Evolutionary conservation across 2,888 invertebrate genomes (phyloP).

Genomic region (Hypercompe scribonia): DNA sequence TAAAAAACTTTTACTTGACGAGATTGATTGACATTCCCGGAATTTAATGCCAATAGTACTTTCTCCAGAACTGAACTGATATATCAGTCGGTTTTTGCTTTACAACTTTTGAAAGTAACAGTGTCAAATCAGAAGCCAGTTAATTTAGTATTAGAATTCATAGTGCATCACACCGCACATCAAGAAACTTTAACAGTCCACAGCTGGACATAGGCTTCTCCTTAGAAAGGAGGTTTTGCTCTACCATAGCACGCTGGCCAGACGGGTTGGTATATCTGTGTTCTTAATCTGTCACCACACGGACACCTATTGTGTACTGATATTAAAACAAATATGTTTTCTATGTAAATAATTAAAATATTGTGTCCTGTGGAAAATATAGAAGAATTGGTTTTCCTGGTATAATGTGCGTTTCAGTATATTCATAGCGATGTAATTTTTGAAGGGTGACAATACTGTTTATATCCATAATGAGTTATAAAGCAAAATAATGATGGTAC

Average conservation of each 20-base stretch:
- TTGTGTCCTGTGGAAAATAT: background rate
- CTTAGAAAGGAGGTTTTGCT: too few species aligned
- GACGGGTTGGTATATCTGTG: too few species aligned
- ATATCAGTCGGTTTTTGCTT: slow-evolving; percentile 69
- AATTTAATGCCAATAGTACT: slow-evolving; percentile 51
- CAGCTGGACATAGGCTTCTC: too few species aligned
- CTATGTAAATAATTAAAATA: background rate
- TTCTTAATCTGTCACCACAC: too few species aligned
- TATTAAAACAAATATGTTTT: background rate
- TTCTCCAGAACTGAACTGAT: slow-evolving; percentile 66
- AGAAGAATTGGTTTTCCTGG: background rate
- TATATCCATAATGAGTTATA: background rate
- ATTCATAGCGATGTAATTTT: background rate
- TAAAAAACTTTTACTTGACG: slow-evolving; percentile 66
- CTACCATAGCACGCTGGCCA: too few species aligned
- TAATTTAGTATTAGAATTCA: background rate
- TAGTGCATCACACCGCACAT: too few species aligned
- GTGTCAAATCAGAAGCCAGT: slow-evolving; percentile 39
- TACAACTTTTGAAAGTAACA: slow-evolving; percentile 51
- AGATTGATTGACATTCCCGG: slow-evolving; percentile 53
- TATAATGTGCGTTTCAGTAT: background rate
- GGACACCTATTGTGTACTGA: too few species aligned
- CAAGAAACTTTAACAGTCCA: too few species aligned
- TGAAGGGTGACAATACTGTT: background rate
- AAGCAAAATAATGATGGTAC: slow-evolving; percentile 6